phyloP scores from a whole-genome alignment of 2,888 invertebrate genomes.

The Nephrotoma appendiculata region DNA sequence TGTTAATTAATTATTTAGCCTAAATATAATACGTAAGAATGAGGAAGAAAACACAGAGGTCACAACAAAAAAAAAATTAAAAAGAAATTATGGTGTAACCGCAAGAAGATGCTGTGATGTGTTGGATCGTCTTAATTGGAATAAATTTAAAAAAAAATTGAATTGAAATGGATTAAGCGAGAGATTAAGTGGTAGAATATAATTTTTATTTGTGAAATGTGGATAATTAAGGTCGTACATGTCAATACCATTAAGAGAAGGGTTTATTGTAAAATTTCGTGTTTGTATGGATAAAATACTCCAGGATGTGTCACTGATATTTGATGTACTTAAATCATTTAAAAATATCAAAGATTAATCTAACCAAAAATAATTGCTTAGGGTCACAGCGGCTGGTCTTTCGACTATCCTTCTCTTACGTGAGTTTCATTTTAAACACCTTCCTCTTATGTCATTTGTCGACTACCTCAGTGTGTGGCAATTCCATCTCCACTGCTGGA shows the following conservation, averaged over 20 bases:
- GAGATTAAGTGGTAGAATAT: neutral
- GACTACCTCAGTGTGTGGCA: no score
- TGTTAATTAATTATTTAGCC: neutral
- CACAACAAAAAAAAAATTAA: neutral
- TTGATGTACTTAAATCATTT: no score
- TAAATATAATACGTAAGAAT: neutral
- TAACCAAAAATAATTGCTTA: no score
- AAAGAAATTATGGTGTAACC: neutral
- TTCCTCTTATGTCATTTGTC: no score
- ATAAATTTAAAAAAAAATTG: neutral
- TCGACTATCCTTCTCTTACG: no score
- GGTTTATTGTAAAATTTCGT: no score
- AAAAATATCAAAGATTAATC: no score
- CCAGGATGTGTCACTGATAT: no score
- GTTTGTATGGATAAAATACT: no score
- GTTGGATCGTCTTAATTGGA: neutral
- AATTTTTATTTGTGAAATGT: neutral
- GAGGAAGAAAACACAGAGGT: neutral
- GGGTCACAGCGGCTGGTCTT: no score
- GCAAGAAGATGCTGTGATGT: neutral
- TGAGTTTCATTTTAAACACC: no score
- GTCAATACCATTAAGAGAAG: neutral
- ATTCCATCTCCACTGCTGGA: no score
- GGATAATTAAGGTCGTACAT: neutral
- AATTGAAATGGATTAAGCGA: neutral